Conservation (phyloP, 2,113 vertebrate genomes). For the Corythornis madagascariensis region DNA sequence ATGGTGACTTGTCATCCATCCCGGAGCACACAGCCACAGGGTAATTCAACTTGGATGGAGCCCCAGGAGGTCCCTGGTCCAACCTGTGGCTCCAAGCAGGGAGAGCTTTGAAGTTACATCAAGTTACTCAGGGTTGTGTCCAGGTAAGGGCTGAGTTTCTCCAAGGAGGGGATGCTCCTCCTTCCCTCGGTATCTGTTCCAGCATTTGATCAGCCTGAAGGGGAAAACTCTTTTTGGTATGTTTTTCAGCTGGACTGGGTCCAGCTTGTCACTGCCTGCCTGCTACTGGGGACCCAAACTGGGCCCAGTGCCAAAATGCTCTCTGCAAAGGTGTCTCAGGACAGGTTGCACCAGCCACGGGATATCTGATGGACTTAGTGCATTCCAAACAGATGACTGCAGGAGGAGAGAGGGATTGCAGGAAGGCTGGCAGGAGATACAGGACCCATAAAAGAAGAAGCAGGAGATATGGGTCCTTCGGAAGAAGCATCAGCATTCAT, state of each 20-base stretch:
- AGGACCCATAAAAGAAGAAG: background rate
- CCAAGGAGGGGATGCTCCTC: background rate
- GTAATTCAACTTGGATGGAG: background rate
- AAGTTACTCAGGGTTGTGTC: background rate
- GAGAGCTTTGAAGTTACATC: background rate
- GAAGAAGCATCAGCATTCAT: background rate
- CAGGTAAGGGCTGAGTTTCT: background rate
- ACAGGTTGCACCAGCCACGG: background rate
- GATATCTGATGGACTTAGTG: fast-evolving
- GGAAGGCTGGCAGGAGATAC: background rate
- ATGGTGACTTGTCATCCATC: background rate
- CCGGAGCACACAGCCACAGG: background rate
- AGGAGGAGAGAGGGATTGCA: background rate
- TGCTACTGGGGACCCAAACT: background rate
- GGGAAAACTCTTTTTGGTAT: fast-evolving
- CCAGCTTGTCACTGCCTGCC: background rate
- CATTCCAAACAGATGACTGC: background rate
- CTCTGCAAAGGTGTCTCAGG: background rate
- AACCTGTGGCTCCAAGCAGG: background rate
- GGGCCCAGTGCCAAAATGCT: fast-evolving
- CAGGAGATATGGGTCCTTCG: background rate
- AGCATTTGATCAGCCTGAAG: background rate
- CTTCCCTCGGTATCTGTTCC: background rate
- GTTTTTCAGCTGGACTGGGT: background rate
- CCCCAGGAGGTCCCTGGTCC: background rate